These are phyloP conservation scores for Entelurus aequoreus DNA, from an alignment of 2,113 vertebrate genomes.

Conservation along the genomic window DNA sequence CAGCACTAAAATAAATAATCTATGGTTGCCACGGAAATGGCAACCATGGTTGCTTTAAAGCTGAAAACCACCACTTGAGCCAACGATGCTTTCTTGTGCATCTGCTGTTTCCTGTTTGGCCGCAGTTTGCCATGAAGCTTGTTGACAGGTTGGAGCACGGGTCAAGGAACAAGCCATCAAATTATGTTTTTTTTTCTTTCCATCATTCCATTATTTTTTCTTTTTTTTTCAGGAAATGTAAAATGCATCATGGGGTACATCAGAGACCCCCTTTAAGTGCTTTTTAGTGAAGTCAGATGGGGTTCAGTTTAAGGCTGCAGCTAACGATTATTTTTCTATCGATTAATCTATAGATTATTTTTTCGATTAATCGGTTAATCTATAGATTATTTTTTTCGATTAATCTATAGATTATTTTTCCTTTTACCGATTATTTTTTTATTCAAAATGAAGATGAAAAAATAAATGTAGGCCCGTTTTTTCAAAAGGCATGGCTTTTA, in stretches of 20 bases:
- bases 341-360: no score
- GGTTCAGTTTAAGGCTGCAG: no score
- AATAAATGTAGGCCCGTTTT: no score
- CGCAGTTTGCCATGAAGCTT: background rate
- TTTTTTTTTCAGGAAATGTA: background rate
- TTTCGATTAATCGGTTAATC: no score
- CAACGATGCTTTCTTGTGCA: background rate
- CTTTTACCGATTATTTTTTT: no score
- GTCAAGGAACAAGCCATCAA: background rate
- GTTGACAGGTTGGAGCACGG: background rate
- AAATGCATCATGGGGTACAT: background rate
- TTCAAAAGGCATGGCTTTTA: no score
- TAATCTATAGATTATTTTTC: no score
- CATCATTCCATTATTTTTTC: no score
- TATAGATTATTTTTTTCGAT: no score
- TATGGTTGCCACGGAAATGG: background rate
- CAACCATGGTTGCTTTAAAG: background rate
- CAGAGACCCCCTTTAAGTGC: background rate
- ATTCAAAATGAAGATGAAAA: no score
- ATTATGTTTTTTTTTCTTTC: background rate
- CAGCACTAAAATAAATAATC: background rate
- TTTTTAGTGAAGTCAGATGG: background rate
- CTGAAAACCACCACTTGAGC: background rate
- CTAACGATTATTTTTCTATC: no score
- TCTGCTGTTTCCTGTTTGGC: slow-evolving; percentile 2